Percentiles rank a stretch among this genome's conserved stretches.
Evolutionary conservation across 2,797 vertebrate species (phyloP).

Genomic region (Mastacembelus armatus): DNA sequence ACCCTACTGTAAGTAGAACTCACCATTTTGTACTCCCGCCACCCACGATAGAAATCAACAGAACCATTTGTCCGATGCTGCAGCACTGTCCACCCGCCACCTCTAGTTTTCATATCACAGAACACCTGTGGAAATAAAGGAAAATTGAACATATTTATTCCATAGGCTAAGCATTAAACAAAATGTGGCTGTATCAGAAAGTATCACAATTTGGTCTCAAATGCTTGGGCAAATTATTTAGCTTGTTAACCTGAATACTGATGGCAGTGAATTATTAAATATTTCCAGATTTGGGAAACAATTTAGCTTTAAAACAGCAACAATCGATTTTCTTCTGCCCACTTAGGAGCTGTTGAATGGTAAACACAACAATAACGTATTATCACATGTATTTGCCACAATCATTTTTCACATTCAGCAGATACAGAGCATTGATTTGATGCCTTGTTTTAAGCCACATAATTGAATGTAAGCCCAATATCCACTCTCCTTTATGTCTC

Average conservation of each 20-base stretch:
- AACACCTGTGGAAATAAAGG: slow-evolving; percentile 77
- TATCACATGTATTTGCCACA: not conserved
- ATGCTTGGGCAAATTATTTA: too few species aligned
- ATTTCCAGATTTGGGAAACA: too few species aligned
- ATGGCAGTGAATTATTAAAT: too few species aligned
- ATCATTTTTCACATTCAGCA: slow-evolving; percentile 6
- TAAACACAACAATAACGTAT: not conserved
- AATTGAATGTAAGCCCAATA: not conserved
- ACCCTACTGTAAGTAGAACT: slow-evolving; percentile 20
- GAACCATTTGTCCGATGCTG: slow-evolving; percentile 86
- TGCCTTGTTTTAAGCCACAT: slow-evolving; percentile 12
- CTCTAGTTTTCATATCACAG: slow-evolving; percentile 88
- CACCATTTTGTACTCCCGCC: slow-evolving; percentile 88
- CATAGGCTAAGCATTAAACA: not conserved
- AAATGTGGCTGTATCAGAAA: not conserved
- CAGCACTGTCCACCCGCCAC: slow-evolving; percentile 89
- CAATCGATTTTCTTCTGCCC: not conserved
- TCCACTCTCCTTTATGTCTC: slow-evolving; percentile 16
- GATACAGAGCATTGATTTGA: not conserved
- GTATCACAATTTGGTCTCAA: not conserved
- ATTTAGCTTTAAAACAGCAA: not conserved
- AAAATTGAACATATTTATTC: not conserved
- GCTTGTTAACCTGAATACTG: too few species aligned
- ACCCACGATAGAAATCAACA: slow-evolving; percentile 84
- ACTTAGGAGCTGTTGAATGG: not conserved